Evolutionary conservation across 1,140 invertebrate species (phyloP).

Genomic region (Ctenoplectra terminalis): DNA sequence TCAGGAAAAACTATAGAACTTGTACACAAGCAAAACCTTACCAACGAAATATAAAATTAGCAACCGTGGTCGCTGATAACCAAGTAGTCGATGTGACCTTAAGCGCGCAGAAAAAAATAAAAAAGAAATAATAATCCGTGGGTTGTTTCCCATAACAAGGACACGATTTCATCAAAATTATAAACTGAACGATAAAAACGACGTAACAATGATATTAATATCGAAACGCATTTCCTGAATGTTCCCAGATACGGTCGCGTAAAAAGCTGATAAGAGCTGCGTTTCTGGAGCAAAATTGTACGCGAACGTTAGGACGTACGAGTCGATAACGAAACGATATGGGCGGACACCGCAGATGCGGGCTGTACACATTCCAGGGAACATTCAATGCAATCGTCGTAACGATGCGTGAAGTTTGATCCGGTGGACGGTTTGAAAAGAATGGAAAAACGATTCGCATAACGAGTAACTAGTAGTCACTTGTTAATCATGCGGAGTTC

Average conservation of each 20-base stretch:
- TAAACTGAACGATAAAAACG: neutral
- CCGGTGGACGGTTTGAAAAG: conserved; percentile 9
- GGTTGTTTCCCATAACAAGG: no score
- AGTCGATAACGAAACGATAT: conserved; percentile 59
- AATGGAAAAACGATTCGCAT: no score
- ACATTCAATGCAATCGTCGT: conserved; percentile 36
- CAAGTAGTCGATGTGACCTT: no score
- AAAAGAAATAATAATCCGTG: no score
- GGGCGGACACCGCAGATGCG: conserved; percentile 50
- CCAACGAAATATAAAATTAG: no score
- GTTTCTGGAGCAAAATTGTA: conserved; percentile 10
- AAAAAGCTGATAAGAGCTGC: conserved; percentile 50
- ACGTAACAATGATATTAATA: neutral
- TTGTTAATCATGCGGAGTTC: no score
- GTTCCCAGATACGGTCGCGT: neutral
- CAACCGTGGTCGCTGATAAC: no score
- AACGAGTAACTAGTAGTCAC: no score
- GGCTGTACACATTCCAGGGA: conserved; percentile 38
- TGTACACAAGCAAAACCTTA: no score
- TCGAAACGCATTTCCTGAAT: neutral
- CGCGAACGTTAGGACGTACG: conserved; percentile 44
- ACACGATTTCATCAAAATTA: no score
- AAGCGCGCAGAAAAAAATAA: no score
- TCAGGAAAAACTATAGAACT: no score
- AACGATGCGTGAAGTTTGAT: conserved; percentile 64